Percentiles rank a stretch among this genome's conserved stretches.
These are phyloP conservation scores for Copidosoma floridanum DNA, from an alignment of 1,140 invertebrate species.

Conservation along the genomic window DNA sequence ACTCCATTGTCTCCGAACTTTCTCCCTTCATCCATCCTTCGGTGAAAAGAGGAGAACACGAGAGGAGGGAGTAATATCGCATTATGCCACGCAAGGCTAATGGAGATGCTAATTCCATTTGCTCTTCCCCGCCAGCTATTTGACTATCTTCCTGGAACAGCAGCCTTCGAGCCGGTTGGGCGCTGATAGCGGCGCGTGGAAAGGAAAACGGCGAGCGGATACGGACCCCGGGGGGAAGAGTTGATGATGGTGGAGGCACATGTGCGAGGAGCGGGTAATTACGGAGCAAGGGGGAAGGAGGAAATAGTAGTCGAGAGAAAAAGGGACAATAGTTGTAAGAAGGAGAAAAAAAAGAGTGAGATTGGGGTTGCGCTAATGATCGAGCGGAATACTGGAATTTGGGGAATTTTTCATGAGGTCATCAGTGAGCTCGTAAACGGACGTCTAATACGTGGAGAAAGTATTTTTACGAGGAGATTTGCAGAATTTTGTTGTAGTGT, in stretches of 20 bases:
- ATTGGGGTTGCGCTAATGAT: constrained; percentile 3
- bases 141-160: constrained; percentile 12
- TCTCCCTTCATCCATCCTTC: constrained; percentile 29
- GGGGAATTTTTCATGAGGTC: too few relatives aligned
- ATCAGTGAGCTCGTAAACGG: too few relatives aligned
- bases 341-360: not conserved
- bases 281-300: not conserved
- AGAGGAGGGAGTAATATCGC: constrained; percentile 40
- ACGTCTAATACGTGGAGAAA: too few relatives aligned
- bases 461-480: too few relatives aligned
- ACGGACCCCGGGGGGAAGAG: not conserved
- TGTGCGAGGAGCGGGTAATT: not conserved
- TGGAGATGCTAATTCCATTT: constrained; percentile 50
- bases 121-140: constrained; percentile 27
- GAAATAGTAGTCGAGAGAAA: not conserved
- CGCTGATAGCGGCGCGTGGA: not conserved
- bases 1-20: constrained; percentile 41
- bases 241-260: constrained; percentile 3
- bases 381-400: not conserved
- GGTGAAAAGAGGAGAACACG: not conserved
- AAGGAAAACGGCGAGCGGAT: not conserved
- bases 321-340: constrained; percentile 4
- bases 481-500: too few relatives aligned
- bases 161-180: not conserved
- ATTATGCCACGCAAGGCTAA: constrained; percentile 47